Conservation (phyloP, 2,113 vertebrate genomes). For the Piaya cayana region DNA sequence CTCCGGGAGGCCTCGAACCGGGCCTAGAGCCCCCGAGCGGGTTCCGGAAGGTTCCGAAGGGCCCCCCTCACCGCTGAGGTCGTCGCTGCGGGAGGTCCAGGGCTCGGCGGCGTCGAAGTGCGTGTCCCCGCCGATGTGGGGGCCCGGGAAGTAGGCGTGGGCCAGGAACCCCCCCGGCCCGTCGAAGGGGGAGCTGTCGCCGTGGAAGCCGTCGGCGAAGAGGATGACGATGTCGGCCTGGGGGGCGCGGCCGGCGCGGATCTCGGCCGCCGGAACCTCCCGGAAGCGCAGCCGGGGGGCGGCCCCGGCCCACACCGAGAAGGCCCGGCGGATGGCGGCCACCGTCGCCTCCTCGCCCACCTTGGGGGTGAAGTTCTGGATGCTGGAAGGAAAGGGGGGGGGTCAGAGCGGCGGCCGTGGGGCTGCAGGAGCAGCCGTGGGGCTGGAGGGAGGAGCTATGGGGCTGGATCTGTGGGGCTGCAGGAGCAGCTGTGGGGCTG, state of each 20-base stretch:
- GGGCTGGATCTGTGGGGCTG: too few relatives aligned
- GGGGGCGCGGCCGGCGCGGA: conserved; percentile 81
- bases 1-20: too few relatives aligned
- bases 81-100: conserved; percentile 85
- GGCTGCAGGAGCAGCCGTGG: too few relatives aligned
- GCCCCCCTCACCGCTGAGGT: conserved; percentile 88
- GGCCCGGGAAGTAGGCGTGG: conserved; percentile 90
- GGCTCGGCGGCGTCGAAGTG: conserved; percentile 91
- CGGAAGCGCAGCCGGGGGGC: conserved; percentile 86
- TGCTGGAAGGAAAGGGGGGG: conserved; percentile 25
- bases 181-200: conserved; percentile 91
- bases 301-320: conserved; percentile 85
- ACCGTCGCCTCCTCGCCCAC: conserved; percentile 83
- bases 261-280: conserved; percentile 81
- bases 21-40: too few relatives aligned
- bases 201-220: conserved; percentile 90
- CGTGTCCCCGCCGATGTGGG: conserved; percentile 89
- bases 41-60: too few relatives aligned
- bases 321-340: conserved; percentile 87
- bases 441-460: too few relatives aligned
- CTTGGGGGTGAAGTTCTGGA: conserved; percentile 77
- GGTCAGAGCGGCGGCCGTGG: too few relatives aligned
- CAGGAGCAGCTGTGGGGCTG: too few relatives aligned
- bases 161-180: conserved; percentile 91
- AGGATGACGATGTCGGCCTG: conserved; percentile 93